Percentiles rank a stretch among this genome's conserved stretches.
Evolutionary conservation across 1,140 invertebrate species (phyloP).

Genomic region (Centruroides sculpturatus): DNA sequence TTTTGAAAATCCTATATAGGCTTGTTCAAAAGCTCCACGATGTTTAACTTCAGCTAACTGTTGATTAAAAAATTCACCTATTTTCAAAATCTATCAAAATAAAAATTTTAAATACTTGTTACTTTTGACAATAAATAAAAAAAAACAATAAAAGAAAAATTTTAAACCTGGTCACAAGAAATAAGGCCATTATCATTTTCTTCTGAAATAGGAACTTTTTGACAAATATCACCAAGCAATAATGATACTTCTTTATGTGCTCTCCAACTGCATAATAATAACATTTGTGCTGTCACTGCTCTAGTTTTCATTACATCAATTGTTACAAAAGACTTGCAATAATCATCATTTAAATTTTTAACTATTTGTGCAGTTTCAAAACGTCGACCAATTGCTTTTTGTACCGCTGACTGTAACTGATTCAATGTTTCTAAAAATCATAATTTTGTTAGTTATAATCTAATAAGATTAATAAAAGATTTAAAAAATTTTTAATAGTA

Average conservation of each 20-base stretch:
- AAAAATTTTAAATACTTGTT: neutral
- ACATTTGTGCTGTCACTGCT: conserved; percentile 55
- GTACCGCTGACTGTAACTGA: conserved; percentile 3
- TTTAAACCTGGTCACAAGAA: conserved; percentile 7
- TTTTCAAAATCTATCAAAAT: neutral
- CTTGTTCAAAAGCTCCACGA: conserved; percentile 88
- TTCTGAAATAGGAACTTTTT: conserved; percentile 19
- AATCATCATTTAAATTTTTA: no score
- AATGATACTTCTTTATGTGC: conserved; percentile 54
- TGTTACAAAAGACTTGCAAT: neutral
- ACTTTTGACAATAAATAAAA: neutral
- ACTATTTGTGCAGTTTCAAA: neutral
- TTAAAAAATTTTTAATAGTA: no score
- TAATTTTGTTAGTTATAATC: conserved; percentile 9
- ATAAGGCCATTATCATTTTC: conserved; percentile 24
- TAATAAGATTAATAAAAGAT: no score
- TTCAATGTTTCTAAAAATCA: conserved; percentile 15
- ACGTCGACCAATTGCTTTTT: conserved; percentile 5
- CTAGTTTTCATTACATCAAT: conserved; percentile 20
- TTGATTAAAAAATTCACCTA: conserved; percentile 50
- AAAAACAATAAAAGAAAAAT: neutral
- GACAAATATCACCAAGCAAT: conserved; percentile 38
- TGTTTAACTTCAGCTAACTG: conserved; percentile 72
- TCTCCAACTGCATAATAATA: conserved; percentile 80
- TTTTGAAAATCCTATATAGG: conserved; percentile 71